These are phyloP conservation scores for Steinernema khuongi DNA, from an alignment of 1,140 invertebrate species.

Conservation along the genomic window DNA sequence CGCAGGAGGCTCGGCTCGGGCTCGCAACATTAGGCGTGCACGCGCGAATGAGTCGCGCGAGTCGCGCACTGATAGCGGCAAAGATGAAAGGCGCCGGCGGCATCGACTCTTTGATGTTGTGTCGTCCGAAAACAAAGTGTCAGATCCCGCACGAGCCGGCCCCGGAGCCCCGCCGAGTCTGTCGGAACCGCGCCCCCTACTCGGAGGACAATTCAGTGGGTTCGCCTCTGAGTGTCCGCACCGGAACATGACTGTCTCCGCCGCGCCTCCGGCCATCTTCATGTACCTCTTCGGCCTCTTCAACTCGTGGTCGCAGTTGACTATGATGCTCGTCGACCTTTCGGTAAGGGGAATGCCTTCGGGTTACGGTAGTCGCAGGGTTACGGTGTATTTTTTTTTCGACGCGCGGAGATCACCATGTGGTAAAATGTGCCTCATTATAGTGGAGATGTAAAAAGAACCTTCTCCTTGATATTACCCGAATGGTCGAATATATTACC, in stretches of 20 bases:
- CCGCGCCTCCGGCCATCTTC: neutral
- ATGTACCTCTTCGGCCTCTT: constrained; percentile 5
- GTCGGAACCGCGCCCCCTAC: neutral
- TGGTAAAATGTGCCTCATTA: too few species aligned
- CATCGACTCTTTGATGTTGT: constrained; percentile 14
- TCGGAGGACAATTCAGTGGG: neutral
- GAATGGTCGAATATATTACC: constrained; percentile 20
- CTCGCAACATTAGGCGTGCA: constrained; percentile 5
- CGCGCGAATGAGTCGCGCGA: constrained; percentile 5
- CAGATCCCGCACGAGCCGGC: neutral
- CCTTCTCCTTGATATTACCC: too few species aligned
- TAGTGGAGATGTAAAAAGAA: too few species aligned
- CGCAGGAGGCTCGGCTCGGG: neutral
- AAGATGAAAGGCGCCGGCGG: constrained; percentile 13
- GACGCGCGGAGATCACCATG: neutral
- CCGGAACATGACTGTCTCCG: neutral
- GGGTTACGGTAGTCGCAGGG: neutral
- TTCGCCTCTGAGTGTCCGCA: neutral
- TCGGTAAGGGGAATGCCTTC: too few species aligned
- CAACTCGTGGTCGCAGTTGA: neutral
- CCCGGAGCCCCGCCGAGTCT: neutral
- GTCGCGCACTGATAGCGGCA: constrained; percentile 14
- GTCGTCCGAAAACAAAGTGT: constrained; percentile 15
- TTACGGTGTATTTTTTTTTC: neutral
- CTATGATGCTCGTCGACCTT: constrained; percentile 1